Base-by-base conservation (phyloP, 2,113 vertebrate species). In the Gymnorhina tibicen region DNA sequence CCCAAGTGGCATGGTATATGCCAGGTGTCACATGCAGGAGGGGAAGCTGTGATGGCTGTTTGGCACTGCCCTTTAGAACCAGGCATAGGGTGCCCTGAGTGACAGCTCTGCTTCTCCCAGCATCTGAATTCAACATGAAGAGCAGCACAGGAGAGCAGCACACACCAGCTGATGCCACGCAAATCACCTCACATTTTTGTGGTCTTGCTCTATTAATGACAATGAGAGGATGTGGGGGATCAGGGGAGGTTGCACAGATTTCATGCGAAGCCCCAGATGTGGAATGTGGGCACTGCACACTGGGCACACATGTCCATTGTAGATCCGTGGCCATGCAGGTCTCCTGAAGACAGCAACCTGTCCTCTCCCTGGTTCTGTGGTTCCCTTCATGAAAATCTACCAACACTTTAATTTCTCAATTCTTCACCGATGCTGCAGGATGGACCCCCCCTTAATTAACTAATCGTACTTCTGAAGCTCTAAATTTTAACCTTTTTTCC, bases 161-260 rank as follows among this genome's bases (percentile, higher is more conserved):
- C 8, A 26, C 19, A 24, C 5, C 0, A 0, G 10, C 9, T 60
- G 49, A 74, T 10, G 1, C 18, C 55, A 16, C 77, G 55, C 44
- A 68, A 9, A 60, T 12, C 39, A 16, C 7, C 24, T 69, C 49
- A 13, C 33, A 19, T 44, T 59, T 76, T 15, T 16, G 5, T 53
- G 46, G 35, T 41, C 27, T 81, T 81, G 30, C 19, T 78, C 24
- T 39, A 13, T 16, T 27, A 60, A 13, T 39, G 24, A 33, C n/a
- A 27, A 19, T 33, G 50, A 77, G 30, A 77, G 7, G 8, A 32
- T 2, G 1, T n/a, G 20, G 13, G 9, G 14, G 13, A 33, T 64
- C 13, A 24, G 30, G 11, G 10, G 26, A 3, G 7, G 13, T 52
- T 73, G n/a, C 37, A 64, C 4, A 33, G 10, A 55, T 62, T 74